Percentiles rank a stretch among this genome's conserved stretches.
Conservation (phyloP, 2,113 vertebrate species). For the Xiphorhynchus elegans region DNA sequence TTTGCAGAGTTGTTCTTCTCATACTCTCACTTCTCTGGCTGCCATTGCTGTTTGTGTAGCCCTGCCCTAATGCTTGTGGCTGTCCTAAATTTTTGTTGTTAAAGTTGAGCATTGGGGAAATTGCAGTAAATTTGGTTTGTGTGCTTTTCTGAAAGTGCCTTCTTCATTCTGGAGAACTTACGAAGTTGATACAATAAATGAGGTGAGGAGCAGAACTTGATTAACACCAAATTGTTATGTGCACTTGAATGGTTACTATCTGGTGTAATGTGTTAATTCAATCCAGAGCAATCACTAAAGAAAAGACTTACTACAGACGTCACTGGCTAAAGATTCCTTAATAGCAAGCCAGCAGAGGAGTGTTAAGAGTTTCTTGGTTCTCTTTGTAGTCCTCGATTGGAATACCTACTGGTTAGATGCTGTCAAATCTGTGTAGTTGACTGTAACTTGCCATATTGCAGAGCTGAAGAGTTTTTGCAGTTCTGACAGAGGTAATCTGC, state of each 20-base stretch:
- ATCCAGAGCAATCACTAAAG: neutral
- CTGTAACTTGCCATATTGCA: neutral
- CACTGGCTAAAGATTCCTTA: neutral
- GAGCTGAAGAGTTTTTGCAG: neutral
- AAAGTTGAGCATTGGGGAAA: neutral
- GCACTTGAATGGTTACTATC: neutral
- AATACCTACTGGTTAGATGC: neutral
- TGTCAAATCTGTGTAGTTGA: neutral
- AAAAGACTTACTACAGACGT: neutral
- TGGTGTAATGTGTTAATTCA: neutral
- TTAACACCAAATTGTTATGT: neutral
- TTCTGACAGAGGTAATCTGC: neutral
- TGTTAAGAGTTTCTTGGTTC: neutral
- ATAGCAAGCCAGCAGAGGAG: neutral
- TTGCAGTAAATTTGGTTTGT: neutral
- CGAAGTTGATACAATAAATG: neutral
- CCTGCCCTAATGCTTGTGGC: neutral
- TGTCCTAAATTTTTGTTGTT: neutral
- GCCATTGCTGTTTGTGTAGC: neutral
- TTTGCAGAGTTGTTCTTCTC: too few relatives aligned
- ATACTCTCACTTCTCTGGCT: neutral
- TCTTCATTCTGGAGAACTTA: neutral
- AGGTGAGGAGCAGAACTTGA: neutral
- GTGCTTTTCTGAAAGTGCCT: neutral
- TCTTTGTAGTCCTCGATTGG: neutral